Evolutionary conservation across 2,797 vertebrate species (phyloP).

Genomic region (Platalea minor): DNA sequence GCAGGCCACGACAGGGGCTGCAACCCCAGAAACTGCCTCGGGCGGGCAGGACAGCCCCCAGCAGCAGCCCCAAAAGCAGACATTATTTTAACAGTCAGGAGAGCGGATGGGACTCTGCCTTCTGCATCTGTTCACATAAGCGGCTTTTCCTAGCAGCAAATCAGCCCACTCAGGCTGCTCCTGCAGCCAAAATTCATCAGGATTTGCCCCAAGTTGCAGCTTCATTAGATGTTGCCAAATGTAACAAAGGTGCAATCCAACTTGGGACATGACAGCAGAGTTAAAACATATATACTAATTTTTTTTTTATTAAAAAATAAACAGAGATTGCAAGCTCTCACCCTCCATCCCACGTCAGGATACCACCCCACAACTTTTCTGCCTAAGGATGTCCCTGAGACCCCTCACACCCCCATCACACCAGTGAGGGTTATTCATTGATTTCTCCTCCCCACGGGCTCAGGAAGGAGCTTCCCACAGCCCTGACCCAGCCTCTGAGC

Average conservation of each 20-base stretch:
- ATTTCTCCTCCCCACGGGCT: rapidly evolving
- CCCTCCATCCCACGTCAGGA: background rate
- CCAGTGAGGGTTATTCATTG: background rate
- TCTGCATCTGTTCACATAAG: background rate
- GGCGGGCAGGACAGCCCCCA: background rate
- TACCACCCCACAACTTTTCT: background rate
- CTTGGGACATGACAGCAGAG: background rate
- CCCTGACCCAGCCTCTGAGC: background rate
- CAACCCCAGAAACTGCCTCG: background rate
- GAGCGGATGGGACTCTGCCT: background rate
- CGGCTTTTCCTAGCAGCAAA: background rate
- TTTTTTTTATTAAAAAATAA: background rate
- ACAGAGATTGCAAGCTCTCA: background rate
- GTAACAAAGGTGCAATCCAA: background rate
- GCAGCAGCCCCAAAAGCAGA: background rate
- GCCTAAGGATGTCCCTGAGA: background rate
- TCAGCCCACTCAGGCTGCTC: background rate
- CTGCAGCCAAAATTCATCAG: background rate
- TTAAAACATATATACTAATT: background rate
- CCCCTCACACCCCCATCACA: background rate
- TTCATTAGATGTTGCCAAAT: background rate
- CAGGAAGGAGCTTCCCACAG: background rate
- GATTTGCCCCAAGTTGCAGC: background rate
- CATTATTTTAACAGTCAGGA: background rate
- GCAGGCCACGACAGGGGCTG: rapidly evolving